Evolutionary conservation across 2,888 invertebrate genomes (phyloP), one percentile per base, ranked within the genome.

Genomic region (Synanthedon tipuliformis): DNA sequence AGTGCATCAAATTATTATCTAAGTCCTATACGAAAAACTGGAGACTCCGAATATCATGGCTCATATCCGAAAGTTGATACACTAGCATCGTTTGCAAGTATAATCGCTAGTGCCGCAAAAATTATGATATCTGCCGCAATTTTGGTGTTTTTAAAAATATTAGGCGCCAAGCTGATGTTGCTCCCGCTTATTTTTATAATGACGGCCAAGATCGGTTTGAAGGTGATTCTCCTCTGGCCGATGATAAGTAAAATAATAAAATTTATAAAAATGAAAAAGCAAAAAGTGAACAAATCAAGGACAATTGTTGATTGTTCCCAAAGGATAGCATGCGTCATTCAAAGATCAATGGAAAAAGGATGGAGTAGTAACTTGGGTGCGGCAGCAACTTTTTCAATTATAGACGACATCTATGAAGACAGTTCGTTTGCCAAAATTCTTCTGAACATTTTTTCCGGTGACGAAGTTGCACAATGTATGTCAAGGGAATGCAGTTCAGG

Each of bases 381-480:
- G 15, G 81, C 85, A 18, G 69, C 71, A n/a, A 80, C 84, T 51
- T 85, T 85, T 64, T 71, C 76, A 50, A 59, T 86, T 58, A 78
- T 86, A 55, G 81, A 83, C 54, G 81, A 87, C 60, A 66, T 81
- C 48, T 81, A 83, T 52, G 77, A 83, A 58, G 80, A 85, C 60
- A 69, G 72, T 60, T 68, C 75, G 41, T 69, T 82, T 58, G 78
- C 81, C 56, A 81, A 81, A 71, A 78, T 73, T 61, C 66, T 87
- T 64, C 67, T 86, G 61, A 75, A 77, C 59, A 68, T 82, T 60
- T 74, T 87, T 63, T 78, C 84, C 15, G 82, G 83, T 59, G 78
- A 83, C 64, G 77, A 82, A 66, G 79, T 87, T 61, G 84, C 87
- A 40, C 71, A 81, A 71, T 87, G 87, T 70, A 84, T 86, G 83